Evolutionary conservation across 2,888 invertebrate species (phyloP), one percentile per base, ranked within the genome.

Genomic region (Yponomeuta malinellus): DNA sequence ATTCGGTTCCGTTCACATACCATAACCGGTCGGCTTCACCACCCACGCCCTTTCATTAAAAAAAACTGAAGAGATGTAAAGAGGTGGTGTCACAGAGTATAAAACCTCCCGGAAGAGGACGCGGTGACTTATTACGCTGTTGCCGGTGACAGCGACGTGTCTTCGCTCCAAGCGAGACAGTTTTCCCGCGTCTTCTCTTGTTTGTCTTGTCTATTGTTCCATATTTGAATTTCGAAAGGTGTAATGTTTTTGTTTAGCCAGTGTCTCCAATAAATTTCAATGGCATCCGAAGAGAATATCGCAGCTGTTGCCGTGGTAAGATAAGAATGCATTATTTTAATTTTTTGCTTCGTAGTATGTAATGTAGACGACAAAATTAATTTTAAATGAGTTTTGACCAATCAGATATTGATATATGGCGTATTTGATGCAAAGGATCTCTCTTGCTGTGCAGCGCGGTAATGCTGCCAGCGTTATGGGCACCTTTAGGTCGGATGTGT

Each of bases 1-100:
- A 90, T 90, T 92, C 84, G 81, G 83, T 88, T 86, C 85, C 88
- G 83, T 80, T 87, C 89, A 83, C 87, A 92, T 90, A 90, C 90
- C 90, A 89, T 84, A 89, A 89, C 87, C 90, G 92, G 91, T 93
- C 88, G 94, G 92, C 87, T 90, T 79, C 83, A 82, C 79, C 71
- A 71, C 71, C 23, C 48, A 71, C 59, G 66, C 52, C 68, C 69
- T 70, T 59, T 59, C 52, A 59, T 59, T 15, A 59, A 59, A 59
- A 59, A 59, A 59, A 59, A 59, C 52, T 59, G 2, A 15, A 59
- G 15, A 59, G 12, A 59, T 59, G 52, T 48, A 71, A 23, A 12
- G 37, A 70, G 59, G 63, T 70, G 52, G 68, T 73, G 71, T 67
- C 48, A 69, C 70, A 71, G n/a, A 33, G 73, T 75, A 77, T 75